phyloP scores from a whole-genome alignment of 1,140 invertebrate genomes.

The Linepithema humile region DNA sequence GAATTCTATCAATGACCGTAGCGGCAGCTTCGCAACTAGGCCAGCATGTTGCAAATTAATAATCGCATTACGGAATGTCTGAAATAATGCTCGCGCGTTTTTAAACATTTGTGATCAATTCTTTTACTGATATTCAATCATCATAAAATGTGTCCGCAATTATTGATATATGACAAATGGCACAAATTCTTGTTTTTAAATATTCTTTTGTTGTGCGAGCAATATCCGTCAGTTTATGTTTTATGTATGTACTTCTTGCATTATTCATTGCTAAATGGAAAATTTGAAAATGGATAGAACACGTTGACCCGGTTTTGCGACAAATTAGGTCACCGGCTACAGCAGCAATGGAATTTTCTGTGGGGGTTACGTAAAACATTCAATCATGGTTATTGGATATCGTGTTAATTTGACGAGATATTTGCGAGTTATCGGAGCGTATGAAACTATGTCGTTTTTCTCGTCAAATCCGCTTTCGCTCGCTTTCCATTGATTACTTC shows the following conservation, averaged over 20 bases:
- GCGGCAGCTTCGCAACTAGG: background rate
- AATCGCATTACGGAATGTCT: background rate
- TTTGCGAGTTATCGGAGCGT: constrained; percentile 37
- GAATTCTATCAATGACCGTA: background rate
- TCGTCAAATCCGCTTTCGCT: constrained; percentile 10
- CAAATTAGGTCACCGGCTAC: background rate
- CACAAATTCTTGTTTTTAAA: background rate
- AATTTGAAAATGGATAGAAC: background rate
- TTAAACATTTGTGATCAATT: background rate
- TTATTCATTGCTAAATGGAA: background rate
- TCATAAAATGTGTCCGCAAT: background rate
- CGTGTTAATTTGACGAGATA: constrained; percentile 29
- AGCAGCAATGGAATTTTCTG: constrained; percentile 16
- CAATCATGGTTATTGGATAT: constrained; percentile 6
- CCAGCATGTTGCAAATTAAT: background rate
- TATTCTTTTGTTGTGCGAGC: background rate
- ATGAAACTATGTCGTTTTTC: constrained; percentile 25
- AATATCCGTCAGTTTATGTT: background rate
- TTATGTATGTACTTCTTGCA: background rate
- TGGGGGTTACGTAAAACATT: background rate
- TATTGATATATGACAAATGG: background rate
- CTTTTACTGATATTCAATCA: background rate
- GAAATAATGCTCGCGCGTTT: background rate
- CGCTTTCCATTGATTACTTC: constrained; percentile 8
- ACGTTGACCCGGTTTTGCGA: background rate